phyloP scores from a whole-genome alignment of 2,797 vertebrate species.

The Heliangelus exortis region DNA sequence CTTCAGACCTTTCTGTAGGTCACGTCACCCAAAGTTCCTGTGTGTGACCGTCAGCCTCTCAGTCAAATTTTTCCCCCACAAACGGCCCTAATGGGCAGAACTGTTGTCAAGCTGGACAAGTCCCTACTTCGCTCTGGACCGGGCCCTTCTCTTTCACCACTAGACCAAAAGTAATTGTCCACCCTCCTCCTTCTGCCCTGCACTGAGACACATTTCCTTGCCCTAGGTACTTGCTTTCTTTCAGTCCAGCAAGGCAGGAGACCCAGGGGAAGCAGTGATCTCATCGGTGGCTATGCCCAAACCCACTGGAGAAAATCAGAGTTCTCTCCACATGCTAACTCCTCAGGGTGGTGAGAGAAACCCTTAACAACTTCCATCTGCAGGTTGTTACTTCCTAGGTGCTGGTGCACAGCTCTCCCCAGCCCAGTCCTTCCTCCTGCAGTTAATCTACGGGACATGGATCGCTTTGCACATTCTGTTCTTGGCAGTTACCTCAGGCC shows the following conservation, averaged over 20 bases:
- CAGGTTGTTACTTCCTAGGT: neutral
- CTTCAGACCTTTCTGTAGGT: neutral
- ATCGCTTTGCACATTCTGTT: slow-evolving; percentile 46
- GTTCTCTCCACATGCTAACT: neutral
- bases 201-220: neutral
- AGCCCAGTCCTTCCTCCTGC: neutral
- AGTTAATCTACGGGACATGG: neutral
- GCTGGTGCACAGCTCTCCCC: neutral
- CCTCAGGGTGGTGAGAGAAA: neutral
- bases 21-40: neutral
- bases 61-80: neutral
- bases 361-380: neutral
- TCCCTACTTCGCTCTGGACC: neutral
- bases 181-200: neutral
- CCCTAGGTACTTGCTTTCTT: neutral
- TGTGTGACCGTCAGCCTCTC: accelerated
- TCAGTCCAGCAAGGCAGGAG: neutral
- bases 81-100: neutral
- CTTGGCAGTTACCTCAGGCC: slow-evolving; percentile 29
- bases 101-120: neutral
- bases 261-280: neutral
- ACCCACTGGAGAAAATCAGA: neutral
- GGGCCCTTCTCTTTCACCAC: accelerated
- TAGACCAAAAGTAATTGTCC: neutral
- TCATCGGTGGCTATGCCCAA: neutral